These are phyloP conservation scores for Ramphastos sulfuratus DNA, from an alignment of 2,113 vertebrate species.

Conservation along the genomic window DNA sequence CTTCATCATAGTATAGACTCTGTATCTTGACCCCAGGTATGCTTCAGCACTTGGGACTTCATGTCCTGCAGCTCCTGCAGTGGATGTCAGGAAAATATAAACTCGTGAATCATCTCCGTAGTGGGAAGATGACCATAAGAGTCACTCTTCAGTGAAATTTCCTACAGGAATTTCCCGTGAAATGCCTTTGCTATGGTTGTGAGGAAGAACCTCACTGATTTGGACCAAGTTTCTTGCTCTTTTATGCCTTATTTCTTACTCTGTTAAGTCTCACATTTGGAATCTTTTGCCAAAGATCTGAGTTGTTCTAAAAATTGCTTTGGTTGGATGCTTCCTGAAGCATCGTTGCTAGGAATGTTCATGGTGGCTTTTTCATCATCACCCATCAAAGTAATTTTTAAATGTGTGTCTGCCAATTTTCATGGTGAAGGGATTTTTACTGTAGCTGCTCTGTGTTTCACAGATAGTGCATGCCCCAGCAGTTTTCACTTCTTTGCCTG, in stretches of 20 bases:
- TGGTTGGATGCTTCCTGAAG: not conserved
- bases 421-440: not conserved
- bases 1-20: not conserved
- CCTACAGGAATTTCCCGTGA: not conserved
- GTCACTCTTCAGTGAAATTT: not conserved
- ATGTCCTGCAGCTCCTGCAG: not conserved
- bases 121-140: not conserved
- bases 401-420: not conserved
- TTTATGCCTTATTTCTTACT: not conserved
- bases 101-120: not conserved
- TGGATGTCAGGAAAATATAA: not conserved
- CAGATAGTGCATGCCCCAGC: not conserved
- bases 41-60: not conserved
- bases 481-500: not conserved
- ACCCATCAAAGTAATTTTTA: not conserved
- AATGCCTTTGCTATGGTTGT: fast-evolving
- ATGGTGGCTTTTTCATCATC: not conserved
- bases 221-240: not conserved
- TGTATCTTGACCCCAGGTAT: not conserved
- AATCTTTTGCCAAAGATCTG: not conserved
- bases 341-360: not conserved
- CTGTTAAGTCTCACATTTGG: not conserved
- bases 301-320: not conserved
- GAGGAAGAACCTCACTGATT: not conserved
- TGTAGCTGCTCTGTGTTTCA: not conserved